phyloP scores from a whole-genome alignment of 2,888 invertebrate genomes.

The Choristoneura rosaceana region DNA sequence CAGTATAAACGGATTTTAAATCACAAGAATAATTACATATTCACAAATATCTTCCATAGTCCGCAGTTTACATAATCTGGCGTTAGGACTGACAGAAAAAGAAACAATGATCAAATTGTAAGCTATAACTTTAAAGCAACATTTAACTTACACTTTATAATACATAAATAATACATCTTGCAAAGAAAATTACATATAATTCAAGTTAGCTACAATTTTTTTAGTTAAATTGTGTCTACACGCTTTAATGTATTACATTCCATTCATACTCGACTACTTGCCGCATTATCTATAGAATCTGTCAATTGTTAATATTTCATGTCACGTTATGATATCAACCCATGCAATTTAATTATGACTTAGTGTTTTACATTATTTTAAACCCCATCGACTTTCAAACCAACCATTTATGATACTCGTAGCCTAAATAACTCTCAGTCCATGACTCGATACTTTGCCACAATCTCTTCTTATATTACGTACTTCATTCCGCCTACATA shows the following conservation, averaged over 20 bases:
- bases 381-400: slow-evolving; percentile 57
- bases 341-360: slow-evolving; percentile 58
- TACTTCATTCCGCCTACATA: slow-evolving; percentile 51
- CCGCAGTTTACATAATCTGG: slow-evolving; percentile 74
- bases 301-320: slow-evolving; percentile 57
- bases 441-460: slow-evolving; percentile 64
- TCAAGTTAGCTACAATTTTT: slow-evolving; percentile 82
- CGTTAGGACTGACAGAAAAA: slow-evolving; percentile 73
- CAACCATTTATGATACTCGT: slow-evolving; percentile 52
- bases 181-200: slow-evolving; percentile 83
- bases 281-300: slow-evolving; percentile 56
- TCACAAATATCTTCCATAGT: slow-evolving; percentile 82
- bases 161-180: slow-evolving; percentile 85
- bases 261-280: slow-evolving; percentile 58
- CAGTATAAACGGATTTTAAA: slow-evolving; percentile 85
- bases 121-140: slow-evolving; percentile 83
- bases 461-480: slow-evolving; percentile 59
- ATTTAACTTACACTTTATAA: slow-evolving; percentile 82
- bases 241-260: slow-evolving; percentile 64
- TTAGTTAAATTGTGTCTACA: slow-evolving; percentile 81
- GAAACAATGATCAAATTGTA: slow-evolving; percentile 77
- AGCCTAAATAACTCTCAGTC: slow-evolving; percentile 68
- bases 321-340: slow-evolving; percentile 48
- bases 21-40: slow-evolving; percentile 86
- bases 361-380: slow-evolving; percentile 67